Percentiles rank a stretch among this genome's conserved stretches.
Evolutionary conservation across 2,113 vertebrate species (phyloP).

Genomic region (Tetrao urogallus): DNA sequence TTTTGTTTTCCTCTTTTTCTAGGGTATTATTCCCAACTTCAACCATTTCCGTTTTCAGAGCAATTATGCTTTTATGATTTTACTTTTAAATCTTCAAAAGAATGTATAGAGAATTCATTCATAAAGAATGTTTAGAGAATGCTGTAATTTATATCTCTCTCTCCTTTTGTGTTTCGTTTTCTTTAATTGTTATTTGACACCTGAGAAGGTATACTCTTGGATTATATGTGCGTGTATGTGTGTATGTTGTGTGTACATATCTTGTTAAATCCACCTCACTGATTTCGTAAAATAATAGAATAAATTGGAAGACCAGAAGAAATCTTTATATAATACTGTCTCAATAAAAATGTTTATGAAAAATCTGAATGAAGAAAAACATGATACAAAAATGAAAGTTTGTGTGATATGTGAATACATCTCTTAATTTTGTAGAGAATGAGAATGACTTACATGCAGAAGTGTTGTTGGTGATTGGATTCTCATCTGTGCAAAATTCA

Average conservation of each 20-base stretch:
- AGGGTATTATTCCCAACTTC: background rate
- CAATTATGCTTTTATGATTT: background rate
- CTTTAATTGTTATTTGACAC: background rate
- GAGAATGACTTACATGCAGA: background rate
- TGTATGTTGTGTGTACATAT: rapidly evolving
- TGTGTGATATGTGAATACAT: background rate
- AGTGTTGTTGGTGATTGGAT: background rate
- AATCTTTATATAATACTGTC: background rate
- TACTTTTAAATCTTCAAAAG: background rate
- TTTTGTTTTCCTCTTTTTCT: background rate
- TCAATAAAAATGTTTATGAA: background rate
- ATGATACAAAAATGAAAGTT: background rate
- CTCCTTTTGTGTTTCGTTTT: background rate
- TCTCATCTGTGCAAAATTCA: background rate
- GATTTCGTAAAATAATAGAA: background rate
- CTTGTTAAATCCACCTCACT: background rate
- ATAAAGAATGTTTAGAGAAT: background rate
- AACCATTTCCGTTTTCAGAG: background rate
- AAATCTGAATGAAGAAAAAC: background rate
- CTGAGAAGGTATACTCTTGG: background rate
- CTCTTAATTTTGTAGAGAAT: background rate
- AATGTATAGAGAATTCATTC: no score
- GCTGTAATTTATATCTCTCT: background rate
- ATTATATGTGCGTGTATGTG: background rate
- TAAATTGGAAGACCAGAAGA: background rate